Evolutionary conservation across 2,888 invertebrate genomes (phyloP), one percentile per base, ranked within the genome.

Genomic region (Eupithecia dodoneata): DNA sequence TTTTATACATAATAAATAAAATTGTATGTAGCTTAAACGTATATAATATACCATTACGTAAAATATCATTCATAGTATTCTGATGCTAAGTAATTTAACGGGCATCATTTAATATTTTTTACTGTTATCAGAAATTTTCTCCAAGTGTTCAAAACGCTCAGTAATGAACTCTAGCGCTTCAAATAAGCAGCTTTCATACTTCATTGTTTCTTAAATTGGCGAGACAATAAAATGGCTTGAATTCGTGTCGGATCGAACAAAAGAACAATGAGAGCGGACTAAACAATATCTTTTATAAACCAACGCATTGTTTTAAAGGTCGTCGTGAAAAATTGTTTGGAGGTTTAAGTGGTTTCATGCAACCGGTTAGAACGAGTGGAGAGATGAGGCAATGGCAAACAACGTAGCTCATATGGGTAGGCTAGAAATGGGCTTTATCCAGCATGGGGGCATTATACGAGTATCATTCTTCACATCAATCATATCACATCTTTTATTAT

Each of bases 201-300:
- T 65, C 55, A 71, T 73, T 77, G 76, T 80, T 81, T 82, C 79
- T 76, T 74, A 81, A 81, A 81, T 81, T 81, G 80, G 80, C 76
- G 81, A 81, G 79, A 79, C 81, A 81, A 79, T 74, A 78, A 81
- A 82, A 81, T 75, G 81, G 77, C 80, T 80, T 82, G 82, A 72
- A 80, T 72, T 44, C 74, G 80, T 77, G 81, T 80, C 81, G 82
- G 69, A 79, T 72, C 47, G 65, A 72, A 82, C 82, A 82, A 81
- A 81, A 69, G 80, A 81, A 81, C 81, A 81, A 82, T 77, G 73
- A 75, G 44, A 52, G 67, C 77, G 47, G 74, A 55, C 77, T 80
- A 82, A 82, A 79, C 79, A 80, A 76, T 81, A 81, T 81, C 80
- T 80, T 47, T 81, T 79, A 75, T 77, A 78, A 77, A 79, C 80